Conservation (phyloP, 2,797 vertebrate species). For the Zenarchopterus dispar region DNA sequence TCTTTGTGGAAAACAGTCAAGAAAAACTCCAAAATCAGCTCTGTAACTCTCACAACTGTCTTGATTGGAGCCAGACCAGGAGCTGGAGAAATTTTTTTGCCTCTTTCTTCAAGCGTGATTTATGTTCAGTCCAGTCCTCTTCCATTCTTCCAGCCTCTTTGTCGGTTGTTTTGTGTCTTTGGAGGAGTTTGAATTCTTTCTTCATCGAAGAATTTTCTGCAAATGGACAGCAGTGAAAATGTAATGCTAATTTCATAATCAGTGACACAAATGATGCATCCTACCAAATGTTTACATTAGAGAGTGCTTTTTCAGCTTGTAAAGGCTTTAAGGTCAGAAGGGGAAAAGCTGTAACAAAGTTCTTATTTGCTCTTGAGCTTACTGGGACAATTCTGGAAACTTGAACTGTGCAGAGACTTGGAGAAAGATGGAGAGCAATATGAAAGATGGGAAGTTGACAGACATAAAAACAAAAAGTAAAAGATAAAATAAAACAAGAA, state of each 20-base stretch:
- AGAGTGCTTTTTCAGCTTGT: slow-evolving; percentile 26
- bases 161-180: too few species aligned
- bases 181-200: background rate
- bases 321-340: slow-evolving; percentile 47
- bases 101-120: slow-evolving; percentile 30
- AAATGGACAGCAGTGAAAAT: slow-evolving; percentile 14
- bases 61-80: slow-evolving; percentile 51
- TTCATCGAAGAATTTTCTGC: slow-evolving; percentile 32
- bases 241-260: slow-evolving; percentile 35
- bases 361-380: slow-evolving; percentile 51
- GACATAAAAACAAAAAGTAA: too few species aligned
- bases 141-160: too few species aligned
- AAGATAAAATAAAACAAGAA: too few species aligned
- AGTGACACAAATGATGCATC: slow-evolving; percentile 48
- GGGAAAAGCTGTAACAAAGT: slow-evolving; percentile 52
- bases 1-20: slow-evolving; percentile 68
- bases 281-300: slow-evolving; percentile 63
- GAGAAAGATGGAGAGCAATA: too few species aligned
- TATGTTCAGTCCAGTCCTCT: too few species aligned
- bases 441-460: too few species aligned
- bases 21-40: slow-evolving; percentile 56
- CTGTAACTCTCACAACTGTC: slow-evolving; percentile 67
- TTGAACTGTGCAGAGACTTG: too few species aligned
- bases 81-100: slow-evolving; percentile 52
- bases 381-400: background rate